These are phyloP conservation scores for Antheraea pernyi DNA, from an alignment of 1,140 invertebrate genomes.

Conservation along the genomic window DNA sequence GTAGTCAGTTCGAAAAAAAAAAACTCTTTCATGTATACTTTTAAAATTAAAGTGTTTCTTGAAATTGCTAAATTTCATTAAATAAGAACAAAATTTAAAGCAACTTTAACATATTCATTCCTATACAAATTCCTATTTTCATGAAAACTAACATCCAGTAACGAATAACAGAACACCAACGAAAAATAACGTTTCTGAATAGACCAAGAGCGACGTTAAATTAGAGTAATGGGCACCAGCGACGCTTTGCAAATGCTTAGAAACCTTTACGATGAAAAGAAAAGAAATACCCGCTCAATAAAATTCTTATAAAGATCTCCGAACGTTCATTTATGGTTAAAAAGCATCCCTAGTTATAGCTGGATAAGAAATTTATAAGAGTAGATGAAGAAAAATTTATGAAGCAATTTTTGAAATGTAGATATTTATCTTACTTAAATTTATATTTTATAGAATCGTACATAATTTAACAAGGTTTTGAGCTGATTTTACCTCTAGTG, in stretches of 20 bases:
- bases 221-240: constrained; percentile 10
- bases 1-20: too few species aligned
- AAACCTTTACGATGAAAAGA: background rate
- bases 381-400: background rate
- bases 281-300: constrained; percentile 8
- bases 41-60: too few species aligned
- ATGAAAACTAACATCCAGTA: too few species aligned
- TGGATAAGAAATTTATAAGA: background rate
- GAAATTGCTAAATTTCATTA: too few species aligned
- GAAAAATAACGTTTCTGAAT: constrained; percentile 15
- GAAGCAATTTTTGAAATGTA: constrained; percentile 13
- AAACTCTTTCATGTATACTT: too few species aligned
- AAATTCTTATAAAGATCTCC: background rate
- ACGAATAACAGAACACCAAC: background rate
- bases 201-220: constrained; percentile 8
- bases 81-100: too few species aligned
- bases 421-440: background rate
- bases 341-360: background rate
- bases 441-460: background rate
- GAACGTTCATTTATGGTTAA: background rate
- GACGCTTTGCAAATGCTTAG: background rate
- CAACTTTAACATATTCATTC: too few species aligned
- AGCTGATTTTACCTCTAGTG: too few species aligned
- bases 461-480: too few species aligned
- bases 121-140: too few species aligned